Conservation (phyloP, 2,888 invertebrate species). For the Branchipolynoe longqiensis region DNA sequence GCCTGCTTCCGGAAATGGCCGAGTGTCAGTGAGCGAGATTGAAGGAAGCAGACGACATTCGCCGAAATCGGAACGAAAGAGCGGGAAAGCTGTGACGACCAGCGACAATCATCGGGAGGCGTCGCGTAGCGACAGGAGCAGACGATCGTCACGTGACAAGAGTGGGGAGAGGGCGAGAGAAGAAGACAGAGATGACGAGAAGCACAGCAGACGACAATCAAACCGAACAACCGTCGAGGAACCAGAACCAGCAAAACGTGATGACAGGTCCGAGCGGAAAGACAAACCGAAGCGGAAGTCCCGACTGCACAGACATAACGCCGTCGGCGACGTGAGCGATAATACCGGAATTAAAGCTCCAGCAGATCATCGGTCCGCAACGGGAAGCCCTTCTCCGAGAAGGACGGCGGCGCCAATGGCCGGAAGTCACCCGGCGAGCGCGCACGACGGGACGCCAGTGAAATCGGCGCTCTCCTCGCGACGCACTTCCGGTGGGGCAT, state of each 20-base stretch:
- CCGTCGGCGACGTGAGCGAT: background rate
- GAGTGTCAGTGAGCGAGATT: no score
- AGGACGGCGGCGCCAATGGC: background rate
- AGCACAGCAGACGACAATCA: background rate
- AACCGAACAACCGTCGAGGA: no score
- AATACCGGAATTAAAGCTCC: background rate
- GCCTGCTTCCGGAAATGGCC: no score
- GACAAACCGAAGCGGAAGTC: slow-evolving; percentile 9
- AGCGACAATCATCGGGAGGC: background rate
- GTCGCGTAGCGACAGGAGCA: no score
- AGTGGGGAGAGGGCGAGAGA: background rate
- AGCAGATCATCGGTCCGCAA: no score
- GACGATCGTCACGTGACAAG: background rate
- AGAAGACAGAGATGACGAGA: background rate
- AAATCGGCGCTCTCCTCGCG: background rate
- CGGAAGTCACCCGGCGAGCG: background rate
- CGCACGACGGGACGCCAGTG: background rate
- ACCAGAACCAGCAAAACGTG: no score
- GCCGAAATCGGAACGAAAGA: background rate
- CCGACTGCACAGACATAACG: background rate
- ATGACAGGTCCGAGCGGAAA: no score
- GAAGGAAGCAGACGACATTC: slow-evolving; percentile 35
- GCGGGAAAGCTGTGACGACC: background rate
- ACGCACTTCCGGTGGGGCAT: background rate
- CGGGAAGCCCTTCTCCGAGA: no score